Conservation (phyloP, 2,888 invertebrate genomes). For the Mongoloraphidia duomilia region DNA sequence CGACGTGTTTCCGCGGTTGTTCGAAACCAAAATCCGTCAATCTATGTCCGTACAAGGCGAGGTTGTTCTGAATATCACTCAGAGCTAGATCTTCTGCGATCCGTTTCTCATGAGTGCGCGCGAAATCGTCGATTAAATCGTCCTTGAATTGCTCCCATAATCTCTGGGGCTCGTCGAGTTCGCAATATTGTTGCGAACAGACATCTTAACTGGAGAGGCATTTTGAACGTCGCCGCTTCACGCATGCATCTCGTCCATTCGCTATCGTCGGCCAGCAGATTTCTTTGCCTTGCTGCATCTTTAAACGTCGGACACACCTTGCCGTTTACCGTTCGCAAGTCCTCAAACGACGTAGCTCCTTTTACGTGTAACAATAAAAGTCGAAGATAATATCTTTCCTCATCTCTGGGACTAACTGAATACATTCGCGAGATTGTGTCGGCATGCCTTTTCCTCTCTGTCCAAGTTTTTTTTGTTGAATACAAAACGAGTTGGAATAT, state of each 20-base stretch:
- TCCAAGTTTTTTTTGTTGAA: constrained; percentile 5
- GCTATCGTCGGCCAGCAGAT: constrained; percentile 20
- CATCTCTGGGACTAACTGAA: constrained; percentile 16
- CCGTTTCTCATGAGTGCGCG: not conserved
- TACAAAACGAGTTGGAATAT: constrained; percentile 13
- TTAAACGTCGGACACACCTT: constrained; percentile 17
- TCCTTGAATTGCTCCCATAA: constrained; percentile 17
- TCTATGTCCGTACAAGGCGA: not conserved
- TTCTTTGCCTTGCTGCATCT: constrained; percentile 6
- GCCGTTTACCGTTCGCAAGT: constrained; percentile 19
- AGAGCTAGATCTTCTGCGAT: not conserved
- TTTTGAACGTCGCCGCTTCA: constrained; percentile 16
- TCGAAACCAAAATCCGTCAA: too few species aligned
- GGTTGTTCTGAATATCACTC: not conserved
- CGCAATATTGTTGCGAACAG: constrained; percentile 20
- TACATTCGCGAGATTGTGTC: constrained; percentile 17
- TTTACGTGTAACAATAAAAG: constrained; percentile 18
- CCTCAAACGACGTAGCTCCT: constrained; percentile 19
- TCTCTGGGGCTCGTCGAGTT: constrained; percentile 13
- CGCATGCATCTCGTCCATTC: constrained; percentile 17
- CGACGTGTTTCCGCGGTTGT: not conserved
- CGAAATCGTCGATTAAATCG: constrained; percentile 14
- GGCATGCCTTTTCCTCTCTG: not conserved
- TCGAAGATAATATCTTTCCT: constrained; percentile 18
- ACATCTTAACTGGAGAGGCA: constrained; percentile 18